phyloP scores from a whole-genome alignment of 1,140 invertebrate species.

The Lepidotrigona ventralis region DNA sequence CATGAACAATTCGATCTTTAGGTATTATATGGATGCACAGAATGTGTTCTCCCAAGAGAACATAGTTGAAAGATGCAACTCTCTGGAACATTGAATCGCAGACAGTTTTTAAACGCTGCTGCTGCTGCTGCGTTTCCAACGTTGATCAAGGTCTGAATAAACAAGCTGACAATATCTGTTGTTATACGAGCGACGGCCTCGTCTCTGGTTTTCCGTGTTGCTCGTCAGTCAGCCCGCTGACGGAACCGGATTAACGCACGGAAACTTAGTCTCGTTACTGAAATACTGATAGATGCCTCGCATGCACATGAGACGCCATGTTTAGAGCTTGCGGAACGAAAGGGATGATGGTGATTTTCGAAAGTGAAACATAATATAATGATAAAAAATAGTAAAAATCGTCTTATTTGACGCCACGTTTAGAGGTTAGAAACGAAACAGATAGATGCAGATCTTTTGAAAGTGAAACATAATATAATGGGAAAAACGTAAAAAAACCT shows the following conservation, averaged over 20 bases:
- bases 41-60: not conserved
- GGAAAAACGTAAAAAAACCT: too few species aligned
- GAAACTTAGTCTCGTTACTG: slow-evolving; percentile 62
- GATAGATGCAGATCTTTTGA: too few species aligned
- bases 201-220: slow-evolving; percentile 56
- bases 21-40: too few species aligned
- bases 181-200: slow-evolving; percentile 42
- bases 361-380: too few species aligned
- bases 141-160: slow-evolving; percentile 48
- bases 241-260: slow-evolving; percentile 60
- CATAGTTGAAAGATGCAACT: not conserved
- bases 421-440: too few species aligned
- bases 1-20: too few species aligned
- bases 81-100: not conserved
- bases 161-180: slow-evolving; percentile 60
- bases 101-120: slow-evolving; percentile 16
- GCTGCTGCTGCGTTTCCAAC: not conserved
- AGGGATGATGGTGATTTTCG: too few species aligned
- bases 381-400: too few species aligned
- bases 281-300: slow-evolving; percentile 57
- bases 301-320: too few species aligned
- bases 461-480: too few species aligned
- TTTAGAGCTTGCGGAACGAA: too few species aligned
- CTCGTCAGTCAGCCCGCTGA: slow-evolving; percentile 35
- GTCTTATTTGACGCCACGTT: too few species aligned